Conservation (phyloP, 1,140 invertebrate genomes). For the Pissodes strobi region DNA sequence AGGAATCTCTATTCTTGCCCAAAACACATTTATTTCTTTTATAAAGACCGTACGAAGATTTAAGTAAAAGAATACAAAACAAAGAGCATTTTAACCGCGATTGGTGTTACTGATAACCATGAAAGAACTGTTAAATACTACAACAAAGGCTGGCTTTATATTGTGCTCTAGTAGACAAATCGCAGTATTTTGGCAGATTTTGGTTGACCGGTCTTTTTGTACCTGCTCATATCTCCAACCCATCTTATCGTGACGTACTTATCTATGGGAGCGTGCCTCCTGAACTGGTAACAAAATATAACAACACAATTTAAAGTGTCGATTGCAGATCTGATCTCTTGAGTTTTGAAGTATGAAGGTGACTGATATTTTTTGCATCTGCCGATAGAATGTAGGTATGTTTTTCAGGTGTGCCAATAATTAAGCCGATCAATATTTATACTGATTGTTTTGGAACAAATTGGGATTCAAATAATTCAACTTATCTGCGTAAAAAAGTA, state of each 20-base stretch:
- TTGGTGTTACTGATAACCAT: constrained; percentile 27
- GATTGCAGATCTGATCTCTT: constrained; percentile 32
- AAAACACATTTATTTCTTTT: too few species aligned
- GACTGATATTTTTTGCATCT: too few species aligned
- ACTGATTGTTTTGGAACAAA: too few species aligned
- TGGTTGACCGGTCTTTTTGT: constrained; percentile 39
- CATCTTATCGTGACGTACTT: constrained; percentile 33
- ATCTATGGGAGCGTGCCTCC: constrained; percentile 39
- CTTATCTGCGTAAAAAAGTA: too few species aligned
- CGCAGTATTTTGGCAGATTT: constrained; percentile 42
- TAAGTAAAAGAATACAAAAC: constrained; percentile 15
- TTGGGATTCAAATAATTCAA: too few species aligned
- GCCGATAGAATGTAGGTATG: too few species aligned
- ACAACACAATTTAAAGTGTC: constrained; percentile 41
- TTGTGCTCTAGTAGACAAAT: constrained; percentile 38
- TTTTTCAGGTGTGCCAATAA: too few species aligned
- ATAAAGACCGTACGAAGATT: constrained; percentile 1
- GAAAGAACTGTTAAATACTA: constrained; percentile 32
- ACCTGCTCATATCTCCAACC: constrained; percentile 28
- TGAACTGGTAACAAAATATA: constrained; percentile 40
- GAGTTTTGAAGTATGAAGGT: background rate
- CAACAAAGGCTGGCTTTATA: constrained; percentile 36
- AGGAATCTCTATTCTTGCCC: too few species aligned
- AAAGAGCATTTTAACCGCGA: constrained; percentile 28
- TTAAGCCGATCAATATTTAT: too few species aligned